Conservation (phyloP, 1,140 invertebrate genomes). For the Bombus breviceps region DNA sequence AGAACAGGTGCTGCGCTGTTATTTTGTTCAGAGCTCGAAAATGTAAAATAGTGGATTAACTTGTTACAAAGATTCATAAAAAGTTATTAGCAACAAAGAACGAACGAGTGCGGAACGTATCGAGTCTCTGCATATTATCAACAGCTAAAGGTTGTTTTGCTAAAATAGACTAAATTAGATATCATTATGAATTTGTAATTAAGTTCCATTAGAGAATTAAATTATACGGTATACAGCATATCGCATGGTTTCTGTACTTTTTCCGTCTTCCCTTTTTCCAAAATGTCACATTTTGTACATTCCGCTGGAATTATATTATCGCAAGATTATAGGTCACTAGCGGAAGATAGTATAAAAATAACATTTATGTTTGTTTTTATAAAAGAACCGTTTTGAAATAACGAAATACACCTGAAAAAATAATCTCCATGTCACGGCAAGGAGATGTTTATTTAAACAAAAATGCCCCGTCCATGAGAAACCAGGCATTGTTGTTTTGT, state of each 20-base stretch:
- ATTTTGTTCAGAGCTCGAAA: background rate
- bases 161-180: background rate
- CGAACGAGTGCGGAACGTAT: background rate
- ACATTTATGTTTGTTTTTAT: background rate
- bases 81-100: background rate
- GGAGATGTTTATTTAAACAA: conserved; percentile 12
- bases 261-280: too few relatives aligned
- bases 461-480: background rate
- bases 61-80: background rate
- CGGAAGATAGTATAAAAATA: background rate
- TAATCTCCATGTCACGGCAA: background rate
- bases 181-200: background rate
- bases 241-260: background rate
- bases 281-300: background rate
- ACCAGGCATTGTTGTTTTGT: background rate
- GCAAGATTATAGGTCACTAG: too few relatives aligned
- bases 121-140: background rate
- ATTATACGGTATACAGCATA: background rate
- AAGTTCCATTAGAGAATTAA: background rate
- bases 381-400: background rate
- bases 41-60: background rate
- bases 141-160: background rate
- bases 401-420: background rate
- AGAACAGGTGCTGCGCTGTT: background rate
- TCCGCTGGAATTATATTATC: too few relatives aligned